Evolutionary conservation across 2,113 vertebrate genomes (phyloP), one percentile per base, ranked within the genome.

Genomic region (Guaruba guarouba): DNA sequence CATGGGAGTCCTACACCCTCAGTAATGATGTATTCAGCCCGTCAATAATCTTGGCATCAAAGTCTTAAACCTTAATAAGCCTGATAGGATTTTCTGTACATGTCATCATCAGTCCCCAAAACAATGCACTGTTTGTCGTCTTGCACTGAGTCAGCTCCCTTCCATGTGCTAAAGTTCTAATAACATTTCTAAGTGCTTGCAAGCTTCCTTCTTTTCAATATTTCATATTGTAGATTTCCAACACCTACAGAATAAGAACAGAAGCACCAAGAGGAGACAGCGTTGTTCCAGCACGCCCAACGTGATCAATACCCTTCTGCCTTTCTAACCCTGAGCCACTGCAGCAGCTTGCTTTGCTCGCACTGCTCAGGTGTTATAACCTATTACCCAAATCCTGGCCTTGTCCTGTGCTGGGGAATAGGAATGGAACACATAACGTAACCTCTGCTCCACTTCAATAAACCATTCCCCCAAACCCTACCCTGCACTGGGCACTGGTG

Each of bases 21-120:
- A 67, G 41, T 94, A 96, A 95, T 80, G 91, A 96, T 96, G 83
- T 89, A 93, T 95, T 96, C 94, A 96, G 46, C 69, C 95, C 86
- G 91, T 95, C 95, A 69, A 13, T 91, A 78, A 95, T 94, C 75
- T 94, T 95, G 94, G 95, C 93, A 93, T 82, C 82, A 91, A 70
- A 35, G 82, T 31, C 63, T 95, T 94, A 79, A 92, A 85, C 39
- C 77, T 92, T 90, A 95, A 57, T 93, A 93, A 90, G 70, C 61
- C 94, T 86, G 90, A 90, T 77, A 82, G 69, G 82, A 91, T 73
- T 95, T 97, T 95, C 84, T 92, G 87, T 79, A 69, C 78, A 66
- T 95, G 81, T 82, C 91, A 94, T 92, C 68, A 82, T 80, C 62
- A 68, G 31, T 23, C 57, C 51, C 52, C 88, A 85, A 89, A 85